Percentiles rank a stretch among this genome's conserved stretches.
phyloP scores from a whole-genome alignment of 2,888 invertebrate genomes.

The Oasisia sp. region DNA sequence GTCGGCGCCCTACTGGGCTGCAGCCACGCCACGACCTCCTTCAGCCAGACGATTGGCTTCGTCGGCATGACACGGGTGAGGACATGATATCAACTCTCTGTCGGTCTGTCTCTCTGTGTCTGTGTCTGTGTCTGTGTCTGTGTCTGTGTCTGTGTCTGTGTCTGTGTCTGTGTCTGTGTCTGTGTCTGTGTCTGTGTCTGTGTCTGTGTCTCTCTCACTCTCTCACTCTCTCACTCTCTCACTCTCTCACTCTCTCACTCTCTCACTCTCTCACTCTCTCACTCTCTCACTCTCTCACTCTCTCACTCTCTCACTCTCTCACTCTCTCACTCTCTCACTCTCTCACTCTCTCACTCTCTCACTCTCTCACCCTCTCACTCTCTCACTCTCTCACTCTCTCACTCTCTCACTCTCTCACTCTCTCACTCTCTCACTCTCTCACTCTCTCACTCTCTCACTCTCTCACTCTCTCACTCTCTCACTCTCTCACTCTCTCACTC shows the following conservation, averaged over 20 bases:
- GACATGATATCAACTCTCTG: not conserved
- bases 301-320: constrained; percentile 32
- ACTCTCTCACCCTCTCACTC: too few relatives aligned
- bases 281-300: constrained; percentile 33
- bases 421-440: too few relatives aligned
- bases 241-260: constrained; percentile 31
- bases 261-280: constrained; percentile 31
- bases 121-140: not conserved
- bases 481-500: too few relatives aligned
- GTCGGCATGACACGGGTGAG: constrained; percentile 82
- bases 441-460: too few relatives aligned
- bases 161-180: constrained; percentile 27
- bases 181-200: constrained; percentile 34
- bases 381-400: too few relatives aligned
- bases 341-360: too few relatives aligned
- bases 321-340: too few relatives aligned
- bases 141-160: not conserved
- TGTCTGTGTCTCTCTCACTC: constrained; percentile 36
- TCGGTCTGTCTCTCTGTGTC: constrained; percentile 14
- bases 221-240: constrained; percentile 34
- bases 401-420: too few relatives aligned
- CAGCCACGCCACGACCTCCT: constrained; percentile 86
- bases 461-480: too few relatives aligned
- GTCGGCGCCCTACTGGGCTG: constrained; percentile 84
- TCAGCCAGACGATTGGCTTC: constrained; percentile 87